Conservation (phyloP, 2,797 vertebrate species). For the Betta splendens region DNA sequence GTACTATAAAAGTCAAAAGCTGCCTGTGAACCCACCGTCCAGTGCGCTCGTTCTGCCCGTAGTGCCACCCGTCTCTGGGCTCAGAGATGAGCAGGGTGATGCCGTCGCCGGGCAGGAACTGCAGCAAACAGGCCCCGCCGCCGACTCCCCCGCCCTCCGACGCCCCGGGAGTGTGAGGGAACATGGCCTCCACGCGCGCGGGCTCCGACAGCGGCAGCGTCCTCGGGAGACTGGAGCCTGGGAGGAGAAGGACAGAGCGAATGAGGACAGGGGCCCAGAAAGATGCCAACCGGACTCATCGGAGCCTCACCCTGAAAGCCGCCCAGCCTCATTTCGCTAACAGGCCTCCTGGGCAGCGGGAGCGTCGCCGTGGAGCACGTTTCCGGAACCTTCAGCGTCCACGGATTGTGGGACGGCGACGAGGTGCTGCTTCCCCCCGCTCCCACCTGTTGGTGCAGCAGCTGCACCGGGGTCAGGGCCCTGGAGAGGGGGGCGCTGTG, state of each 20-base stretch:
- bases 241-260: neutral
- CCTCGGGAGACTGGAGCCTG: constrained; percentile 83
- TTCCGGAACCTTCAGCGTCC: constrained; percentile 75
- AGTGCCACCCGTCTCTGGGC: constrained; percentile 87
- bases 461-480: constrained; percentile 81
- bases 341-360: constrained; percentile 83
- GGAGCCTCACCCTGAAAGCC: constrained; percentile 78
- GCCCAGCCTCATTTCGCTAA: constrained; percentile 77
- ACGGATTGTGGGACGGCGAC: constrained; percentile 68
- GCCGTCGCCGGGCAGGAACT: constrained; percentile 82
- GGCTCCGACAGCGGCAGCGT: constrained; percentile 79
- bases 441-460: constrained; percentile 72
- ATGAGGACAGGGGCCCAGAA: neutral
- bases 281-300: neutral
- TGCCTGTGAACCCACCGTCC: constrained; percentile 77
- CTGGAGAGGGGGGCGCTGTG: constrained; percentile 84
- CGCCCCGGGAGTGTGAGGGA: constrained; percentile 75
- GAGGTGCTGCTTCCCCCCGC: constrained; percentile 56
- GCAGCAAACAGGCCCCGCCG: constrained; percentile 80
- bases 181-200: constrained; percentile 81
- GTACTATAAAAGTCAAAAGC: neutral
- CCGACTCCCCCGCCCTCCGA: constrained; percentile 54
- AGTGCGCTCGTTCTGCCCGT: constrained; percentile 85
- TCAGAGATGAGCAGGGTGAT: constrained; percentile 85
- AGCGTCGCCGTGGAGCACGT: constrained; percentile 83